Evolutionary conservation across 2,113 vertebrate genomes (phyloP).

Genomic region (Crocuta crocuta): DNA sequence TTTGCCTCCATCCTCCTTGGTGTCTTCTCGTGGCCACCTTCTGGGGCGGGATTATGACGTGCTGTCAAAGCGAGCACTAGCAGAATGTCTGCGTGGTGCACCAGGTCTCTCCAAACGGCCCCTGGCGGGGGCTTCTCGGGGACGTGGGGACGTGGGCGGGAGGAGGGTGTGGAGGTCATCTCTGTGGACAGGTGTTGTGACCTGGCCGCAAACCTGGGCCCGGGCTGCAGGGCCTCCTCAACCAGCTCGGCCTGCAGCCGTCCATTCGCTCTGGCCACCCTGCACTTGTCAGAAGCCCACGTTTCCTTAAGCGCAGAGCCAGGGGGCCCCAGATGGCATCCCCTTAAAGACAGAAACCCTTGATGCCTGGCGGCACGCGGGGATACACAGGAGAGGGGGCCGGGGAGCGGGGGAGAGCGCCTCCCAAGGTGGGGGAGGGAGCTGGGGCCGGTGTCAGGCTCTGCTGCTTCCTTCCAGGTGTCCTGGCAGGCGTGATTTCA

Average conservation of each 20-base stretch:
- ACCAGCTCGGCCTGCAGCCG: rapidly evolving
- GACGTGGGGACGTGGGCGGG: rapidly evolving
- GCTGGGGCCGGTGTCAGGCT: constrained; percentile 85
- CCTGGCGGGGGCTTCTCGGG: rapidly evolving
- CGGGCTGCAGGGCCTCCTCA: neutral
- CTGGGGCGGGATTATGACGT: constrained; percentile 1
- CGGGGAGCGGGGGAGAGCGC: rapidly evolving
- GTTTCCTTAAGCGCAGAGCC: neutral
- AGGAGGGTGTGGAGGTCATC: neutral
- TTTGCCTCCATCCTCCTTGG: neutral
- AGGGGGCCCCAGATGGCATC: neutral
- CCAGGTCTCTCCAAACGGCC: constrained; percentile 68
- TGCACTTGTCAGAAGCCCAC: neutral
- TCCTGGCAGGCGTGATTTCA: constrained; percentile 96
- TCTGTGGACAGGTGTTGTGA: neutral
- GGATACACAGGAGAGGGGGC: rapidly evolving
- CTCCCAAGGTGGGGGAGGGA: rapidly evolving
- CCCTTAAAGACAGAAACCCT: rapidly evolving
- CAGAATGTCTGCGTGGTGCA: neutral
- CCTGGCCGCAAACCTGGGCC: rapidly evolving
- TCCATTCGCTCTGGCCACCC: neutral
- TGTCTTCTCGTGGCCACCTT: neutral
- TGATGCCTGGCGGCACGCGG: no score
- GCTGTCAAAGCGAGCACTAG: neutral
- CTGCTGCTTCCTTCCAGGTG: constrained; percentile 95